Conservation (phyloP, 2,888 invertebrate species). For the Aspidapion aeneum region DNA sequence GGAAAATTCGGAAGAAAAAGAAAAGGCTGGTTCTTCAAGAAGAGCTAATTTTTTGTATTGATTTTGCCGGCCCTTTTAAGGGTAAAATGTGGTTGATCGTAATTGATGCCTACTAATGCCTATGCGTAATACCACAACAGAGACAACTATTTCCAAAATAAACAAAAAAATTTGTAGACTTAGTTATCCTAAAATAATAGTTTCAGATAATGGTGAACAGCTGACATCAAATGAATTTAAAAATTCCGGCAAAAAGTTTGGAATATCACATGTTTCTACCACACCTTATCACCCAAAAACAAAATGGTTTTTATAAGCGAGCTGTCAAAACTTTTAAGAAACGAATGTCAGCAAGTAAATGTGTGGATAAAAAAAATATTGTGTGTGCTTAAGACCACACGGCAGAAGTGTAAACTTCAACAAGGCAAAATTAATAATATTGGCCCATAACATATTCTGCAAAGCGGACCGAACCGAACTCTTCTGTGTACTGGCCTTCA, state of each 20-base stretch:
- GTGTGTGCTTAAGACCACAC: too few relatives aligned
- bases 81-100: conserved; percentile 33
- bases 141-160: conserved; percentile 9
- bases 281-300: conserved; percentile 24
- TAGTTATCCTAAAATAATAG: conserved; percentile 31
- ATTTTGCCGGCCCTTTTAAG: conserved; percentile 22
- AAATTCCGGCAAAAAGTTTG: conserved; percentile 13
- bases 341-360: conserved; percentile 9
- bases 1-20: too few relatives aligned
- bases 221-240: conserved; percentile 30
- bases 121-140: not conserved
- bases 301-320: conserved; percentile 22
- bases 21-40: too few relatives aligned
- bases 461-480: too few relatives aligned
- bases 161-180: too few relatives aligned
- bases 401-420: too few relatives aligned
- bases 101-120: conserved; percentile 16
- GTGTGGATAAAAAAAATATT: not conserved
- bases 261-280: conserved; percentile 15
- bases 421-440: too few relatives aligned
- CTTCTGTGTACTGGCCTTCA: too few relatives aligned
- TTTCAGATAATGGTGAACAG: conserved; percentile 33
- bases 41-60: too few relatives aligned
- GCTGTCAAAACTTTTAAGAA: conserved; percentile 22
- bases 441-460: too few relatives aligned